Evolutionary conservation across 2,797 vertebrate species (phyloP), one percentile per base, ranked within the genome.

Genomic region (Novumbra hubbsi): DNA sequence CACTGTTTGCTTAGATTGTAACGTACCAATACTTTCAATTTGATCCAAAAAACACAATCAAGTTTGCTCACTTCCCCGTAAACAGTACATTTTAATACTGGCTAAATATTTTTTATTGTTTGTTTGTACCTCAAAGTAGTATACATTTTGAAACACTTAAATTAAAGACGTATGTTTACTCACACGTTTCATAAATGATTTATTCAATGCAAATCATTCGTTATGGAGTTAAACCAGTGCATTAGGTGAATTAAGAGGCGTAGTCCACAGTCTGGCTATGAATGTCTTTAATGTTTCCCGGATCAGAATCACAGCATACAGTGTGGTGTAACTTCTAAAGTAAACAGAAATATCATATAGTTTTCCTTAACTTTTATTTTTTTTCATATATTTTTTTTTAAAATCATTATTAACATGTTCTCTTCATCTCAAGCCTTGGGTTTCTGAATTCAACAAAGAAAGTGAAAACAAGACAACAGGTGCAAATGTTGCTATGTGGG

Each of bases 231-330:
- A n/a, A 68, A 41, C 41, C 3, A 15, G 24, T 52, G 48, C 68
- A 70, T 8, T 34, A 14, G 27, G 17, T 73, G 12, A 85, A 87
- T 78, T 72, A 90, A 84, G 16, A 85, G 1, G 74, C 70, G 32
- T 16, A 85, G 72, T 71, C 9, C 15, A 21, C 83, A 68, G 52
- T 86, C 77, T 86, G 89, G 88, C 91, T 94, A 93, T 93, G 91
- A 93, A 92, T 90, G 89, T 94, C 89, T 94, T 94, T 93, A 94
- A 94, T 94, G 90, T 93, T 92, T 90, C 88, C 92, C 92, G 92
- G 90, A 91, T 93, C 91, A 91, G 91, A 92, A 90, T 94, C 92
- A 94, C 93, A 94, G 92, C 92, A 93, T 93, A 94, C 93, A 94
- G 92, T 92, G 91, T 92, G 92, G 91, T 93, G 92, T 93, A 93